Percentiles rank a stretch among this genome's conserved stretches.
Conservation (phyloP, 2,888 invertebrate genomes). For the Synanthedon myopaeformis region DNA sequence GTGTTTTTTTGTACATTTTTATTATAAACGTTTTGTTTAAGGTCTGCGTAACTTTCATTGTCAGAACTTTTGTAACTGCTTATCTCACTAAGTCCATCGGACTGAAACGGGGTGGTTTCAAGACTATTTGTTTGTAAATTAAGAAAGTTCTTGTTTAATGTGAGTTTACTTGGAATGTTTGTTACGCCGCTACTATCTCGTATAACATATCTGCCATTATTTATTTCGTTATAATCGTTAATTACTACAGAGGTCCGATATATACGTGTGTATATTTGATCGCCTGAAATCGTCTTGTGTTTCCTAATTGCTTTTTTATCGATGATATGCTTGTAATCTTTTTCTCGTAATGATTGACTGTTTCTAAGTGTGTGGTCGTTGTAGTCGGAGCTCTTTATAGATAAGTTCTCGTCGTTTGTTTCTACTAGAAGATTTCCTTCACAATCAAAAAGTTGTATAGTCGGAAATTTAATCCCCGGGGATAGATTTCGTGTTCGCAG, state of each 20-base stretch:
- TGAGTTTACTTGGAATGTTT: slow-evolving; percentile 60
- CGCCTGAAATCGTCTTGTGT: slow-evolving; percentile 56
- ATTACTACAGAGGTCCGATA: slow-evolving; percentile 29
- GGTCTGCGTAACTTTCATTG: slow-evolving; percentile 49
- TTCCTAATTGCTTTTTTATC: slow-evolving; percentile 42
- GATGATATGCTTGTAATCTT: slow-evolving; percentile 49
- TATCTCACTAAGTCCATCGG: slow-evolving; percentile 50
- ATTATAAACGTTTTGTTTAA: slow-evolving; percentile 22
- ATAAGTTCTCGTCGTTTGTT: slow-evolving; percentile 69
- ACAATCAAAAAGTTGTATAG: slow-evolving; percentile 73
- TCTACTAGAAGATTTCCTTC: slow-evolving; percentile 73
- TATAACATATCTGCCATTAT: slow-evolving; percentile 29
- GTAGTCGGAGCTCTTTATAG: slow-evolving; percentile 55
- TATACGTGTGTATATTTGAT: slow-evolving; percentile 53
- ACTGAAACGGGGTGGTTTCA: slow-evolving; percentile 46
- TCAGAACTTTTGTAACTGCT: slow-evolving; percentile 68
- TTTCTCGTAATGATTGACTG: slow-evolving; percentile 48
- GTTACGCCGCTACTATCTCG: slow-evolving; percentile 34
- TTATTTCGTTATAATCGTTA: slow-evolving; percentile 20
- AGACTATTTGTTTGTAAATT: slow-evolving; percentile 42
- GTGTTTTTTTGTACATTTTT: slow-evolving; percentile 15
- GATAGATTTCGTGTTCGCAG: slow-evolving; percentile 73
- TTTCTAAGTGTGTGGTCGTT: slow-evolving; percentile 32
- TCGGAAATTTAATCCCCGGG: slow-evolving; percentile 69
- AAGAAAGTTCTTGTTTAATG: slow-evolving; percentile 31